Conservation (phyloP, 2,797 vertebrate genomes). For the Anguilla obscura region DNA sequence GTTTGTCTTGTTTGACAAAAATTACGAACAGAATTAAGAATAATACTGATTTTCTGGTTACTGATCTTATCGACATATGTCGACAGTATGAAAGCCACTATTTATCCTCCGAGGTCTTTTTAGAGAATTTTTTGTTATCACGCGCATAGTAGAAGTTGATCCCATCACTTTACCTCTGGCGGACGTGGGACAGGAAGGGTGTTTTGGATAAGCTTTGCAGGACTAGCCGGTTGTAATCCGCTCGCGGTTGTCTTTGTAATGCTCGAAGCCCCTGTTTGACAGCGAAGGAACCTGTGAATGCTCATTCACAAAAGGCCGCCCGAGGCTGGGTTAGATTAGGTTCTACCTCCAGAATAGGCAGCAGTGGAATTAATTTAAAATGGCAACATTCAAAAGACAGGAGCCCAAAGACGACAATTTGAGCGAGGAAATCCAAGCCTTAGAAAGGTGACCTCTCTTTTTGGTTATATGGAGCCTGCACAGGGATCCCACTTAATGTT, state of each 20-base stretch:
- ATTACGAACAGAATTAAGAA: not conserved
- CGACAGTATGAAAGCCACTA: not conserved
- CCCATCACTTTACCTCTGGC: not conserved
- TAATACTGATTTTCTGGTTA: not conserved
- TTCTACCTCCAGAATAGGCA: not conserved
- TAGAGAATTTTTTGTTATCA: not conserved
- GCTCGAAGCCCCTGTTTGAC: not conserved
- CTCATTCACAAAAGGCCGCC: slow-evolving; percentile 6
- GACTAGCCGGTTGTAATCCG: not conserved
- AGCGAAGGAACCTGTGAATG: not conserved
- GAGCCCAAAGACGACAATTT: not conserved
- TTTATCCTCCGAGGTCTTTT: not conserved
- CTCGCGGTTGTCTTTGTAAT: not conserved
- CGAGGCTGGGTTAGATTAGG: not conserved
- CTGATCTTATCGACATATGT: not conserved
- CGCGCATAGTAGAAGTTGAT: not conserved
- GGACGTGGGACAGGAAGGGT: not conserved
- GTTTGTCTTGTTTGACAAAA: not conserved
- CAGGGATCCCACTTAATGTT: not conserved
- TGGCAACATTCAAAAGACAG: not conserved
- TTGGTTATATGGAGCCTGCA: not conserved
- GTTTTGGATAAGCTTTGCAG: not conserved
- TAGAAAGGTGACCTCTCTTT: not conserved
- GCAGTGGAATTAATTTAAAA: not conserved
- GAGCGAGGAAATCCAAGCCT: not conserved